phyloP scores from a whole-genome alignment of 2,888 invertebrate genomes.

The Epirrhoe tristata region DNA sequence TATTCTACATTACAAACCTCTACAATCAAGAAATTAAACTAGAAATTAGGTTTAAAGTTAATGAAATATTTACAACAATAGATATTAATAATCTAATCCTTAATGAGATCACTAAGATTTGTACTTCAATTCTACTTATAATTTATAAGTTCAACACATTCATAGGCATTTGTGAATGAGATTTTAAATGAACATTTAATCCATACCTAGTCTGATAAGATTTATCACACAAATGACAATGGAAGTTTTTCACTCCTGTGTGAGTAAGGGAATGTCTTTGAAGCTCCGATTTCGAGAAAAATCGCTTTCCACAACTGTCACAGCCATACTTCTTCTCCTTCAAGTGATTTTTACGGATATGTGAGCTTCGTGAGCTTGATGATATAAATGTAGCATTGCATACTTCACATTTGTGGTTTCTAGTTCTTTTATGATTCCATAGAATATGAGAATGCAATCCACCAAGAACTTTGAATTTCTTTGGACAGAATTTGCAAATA shows the following conservation, averaged over 20 bases:
- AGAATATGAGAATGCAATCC: conserved; percentile 76
- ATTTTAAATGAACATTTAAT: conserved; percentile 78
- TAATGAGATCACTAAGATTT: conserved; percentile 25
- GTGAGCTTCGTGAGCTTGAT: conserved; percentile 76
- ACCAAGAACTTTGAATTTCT: conserved; percentile 79
- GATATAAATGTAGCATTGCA: conserved; percentile 80
- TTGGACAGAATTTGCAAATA: conserved; percentile 79
- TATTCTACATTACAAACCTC: background rate
- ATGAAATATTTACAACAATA: background rate
- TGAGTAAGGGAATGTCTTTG: conserved; percentile 78
- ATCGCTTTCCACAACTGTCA: conserved; percentile 76
- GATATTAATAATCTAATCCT: background rate
- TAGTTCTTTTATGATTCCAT: conserved; percentile 79
- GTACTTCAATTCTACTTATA: conserved; percentile 7
- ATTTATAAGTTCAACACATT: conserved; percentile 57
- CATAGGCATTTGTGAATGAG: conserved; percentile 65
- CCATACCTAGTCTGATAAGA: conserved; percentile 81
- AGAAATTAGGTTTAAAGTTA: background rate
- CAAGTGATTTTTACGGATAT: conserved; percentile 77
- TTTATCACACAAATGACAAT: conserved; percentile 79
- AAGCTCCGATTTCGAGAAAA: conserved; percentile 78
- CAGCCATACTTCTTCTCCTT: conserved; percentile 81
- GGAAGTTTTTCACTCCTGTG: conserved; percentile 80
- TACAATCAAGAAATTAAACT: background rate
- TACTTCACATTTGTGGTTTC: conserved; percentile 78